These are phyloP conservation scores for Helleia helle DNA, from an alignment of 2,888 invertebrate genomes.

Conservation along the genomic window DNA sequence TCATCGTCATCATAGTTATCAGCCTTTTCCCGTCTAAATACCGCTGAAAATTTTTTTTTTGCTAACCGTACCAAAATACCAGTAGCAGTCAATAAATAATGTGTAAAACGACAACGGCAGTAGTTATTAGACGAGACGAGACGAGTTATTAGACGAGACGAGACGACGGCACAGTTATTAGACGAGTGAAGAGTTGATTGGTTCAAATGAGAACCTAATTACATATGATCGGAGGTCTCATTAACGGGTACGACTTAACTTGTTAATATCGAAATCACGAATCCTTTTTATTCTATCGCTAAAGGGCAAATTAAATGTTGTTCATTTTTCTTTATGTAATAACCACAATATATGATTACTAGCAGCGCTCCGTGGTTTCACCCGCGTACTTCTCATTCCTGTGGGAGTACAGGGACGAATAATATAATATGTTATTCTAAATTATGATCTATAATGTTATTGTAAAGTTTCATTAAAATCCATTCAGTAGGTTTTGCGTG, in stretches of 20 bases:
- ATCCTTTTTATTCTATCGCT: constrained; percentile 3
- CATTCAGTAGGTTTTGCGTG: too few relatives aligned
- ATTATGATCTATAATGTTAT: too few relatives aligned
- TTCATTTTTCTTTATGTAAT: neutral
- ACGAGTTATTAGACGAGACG: neutral
- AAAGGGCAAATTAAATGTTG: constrained; percentile 7
- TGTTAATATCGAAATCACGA: constrained; percentile 25
- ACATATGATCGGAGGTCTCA: constrained; percentile 27
- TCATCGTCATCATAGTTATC: too few relatives aligned
- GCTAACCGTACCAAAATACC: neutral
- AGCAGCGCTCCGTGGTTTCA: too few relatives aligned
- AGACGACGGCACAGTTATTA: neutral
- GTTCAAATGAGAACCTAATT: constrained; percentile 29
- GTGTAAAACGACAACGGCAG: neutral
- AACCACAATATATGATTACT: too few relatives aligned
- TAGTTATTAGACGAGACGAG: constrained; percentile 1
- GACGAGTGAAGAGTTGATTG: constrained; percentile 21
- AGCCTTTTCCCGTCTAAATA: too few relatives aligned
- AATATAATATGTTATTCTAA: too few relatives aligned
- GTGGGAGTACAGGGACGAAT: too few relatives aligned
- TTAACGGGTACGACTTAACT: constrained; percentile 24
- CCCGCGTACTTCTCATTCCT: too few relatives aligned
- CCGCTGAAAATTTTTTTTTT: too few relatives aligned
- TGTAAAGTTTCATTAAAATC: too few relatives aligned
- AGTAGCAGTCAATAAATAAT: neutral